phyloP scores from a whole-genome alignment of 2,888 invertebrate genomes.

The Melanostoma mellinum region DNA sequence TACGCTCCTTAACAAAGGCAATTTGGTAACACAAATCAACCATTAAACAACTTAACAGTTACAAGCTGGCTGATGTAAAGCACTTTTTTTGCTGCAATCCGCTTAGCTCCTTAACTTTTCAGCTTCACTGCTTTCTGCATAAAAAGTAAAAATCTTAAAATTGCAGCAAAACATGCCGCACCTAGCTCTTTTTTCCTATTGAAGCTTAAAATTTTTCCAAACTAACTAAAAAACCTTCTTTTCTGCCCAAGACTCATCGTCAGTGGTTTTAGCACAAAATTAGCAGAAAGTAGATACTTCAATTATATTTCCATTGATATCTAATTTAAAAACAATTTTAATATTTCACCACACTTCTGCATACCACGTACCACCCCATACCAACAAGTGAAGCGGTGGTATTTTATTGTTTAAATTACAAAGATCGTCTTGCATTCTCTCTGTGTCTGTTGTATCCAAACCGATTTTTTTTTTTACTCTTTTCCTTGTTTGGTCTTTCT shows the following conservation, averaged over 20 bases:
- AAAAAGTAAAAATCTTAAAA: too few species aligned
- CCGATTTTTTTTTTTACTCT: slow-evolving; percentile 27
- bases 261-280: not conserved
- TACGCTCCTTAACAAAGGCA: too few species aligned
- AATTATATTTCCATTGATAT: not conserved
- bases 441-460: slow-evolving; percentile 30
- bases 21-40: too few species aligned
- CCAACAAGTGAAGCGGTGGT: not conserved
- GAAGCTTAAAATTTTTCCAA: too few species aligned
- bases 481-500: slow-evolving; percentile 47
- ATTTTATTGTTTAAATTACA: slow-evolving; percentile 57
- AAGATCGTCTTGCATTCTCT: slow-evolving; percentile 46
- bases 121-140: too few species aligned
- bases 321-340: not conserved
- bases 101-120: too few species aligned
- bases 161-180: too few species aligned
- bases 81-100: too few species aligned
- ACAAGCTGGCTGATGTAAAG: too few species aligned
- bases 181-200: too few species aligned
- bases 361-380: slow-evolving; percentile 22
- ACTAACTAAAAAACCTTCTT: too few species aligned
- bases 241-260: not conserved
- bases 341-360: slow-evolving; percentile 55
- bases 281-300: not conserved
- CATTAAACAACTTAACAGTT: too few species aligned